Conservation (phyloP, 2,888 invertebrate species). For the Pyrgus malvae region DNA sequence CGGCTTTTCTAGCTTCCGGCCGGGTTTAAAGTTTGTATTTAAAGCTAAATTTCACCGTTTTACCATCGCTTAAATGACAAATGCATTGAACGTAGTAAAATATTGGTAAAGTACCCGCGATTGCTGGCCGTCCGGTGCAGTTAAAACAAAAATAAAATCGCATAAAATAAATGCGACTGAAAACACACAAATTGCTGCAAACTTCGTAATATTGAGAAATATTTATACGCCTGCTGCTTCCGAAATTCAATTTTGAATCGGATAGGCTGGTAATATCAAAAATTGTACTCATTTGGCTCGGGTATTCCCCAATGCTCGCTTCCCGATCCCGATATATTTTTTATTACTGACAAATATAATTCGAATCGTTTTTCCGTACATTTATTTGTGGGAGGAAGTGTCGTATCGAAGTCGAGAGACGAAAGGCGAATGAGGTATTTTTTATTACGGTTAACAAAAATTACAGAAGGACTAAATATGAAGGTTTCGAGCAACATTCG, state of each 20-base stretch:
- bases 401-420: background rate
- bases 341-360: slow-evolving; percentile 29
- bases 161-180: background rate
- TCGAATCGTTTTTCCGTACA: slow-evolving; percentile 26
- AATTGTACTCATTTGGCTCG: slow-evolving; percentile 26
- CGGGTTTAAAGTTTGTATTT: no score
- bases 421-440: background rate
- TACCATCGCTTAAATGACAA: no score
- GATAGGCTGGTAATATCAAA: slow-evolving; percentile 23
- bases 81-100: background rate
- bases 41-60: no score
- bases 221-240: slow-evolving; percentile 15
- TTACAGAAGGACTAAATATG: no score
- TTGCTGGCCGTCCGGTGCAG: background rate
- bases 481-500: no score
- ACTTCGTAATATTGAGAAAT: slow-evolving; percentile 16
- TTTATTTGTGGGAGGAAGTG: slow-evolving; percentile 5
- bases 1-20: no score
- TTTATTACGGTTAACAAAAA: no score
- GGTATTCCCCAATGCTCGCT: slow-evolving; percentile 15
- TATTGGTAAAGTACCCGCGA: background rate
- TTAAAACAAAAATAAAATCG: slow-evolving; percentile 3
- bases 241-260: slow-evolving; percentile 27
- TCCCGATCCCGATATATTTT: slow-evolving; percentile 26
- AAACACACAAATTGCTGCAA: slow-evolving; percentile 14